A percentile compares a stretch with the other conserved stretches of the same genome.
These are phyloP conservation scores for Siniperca scherzeri DNA, from an alignment of 2,797 vertebrate species.

Conservation along the genomic window DNA sequence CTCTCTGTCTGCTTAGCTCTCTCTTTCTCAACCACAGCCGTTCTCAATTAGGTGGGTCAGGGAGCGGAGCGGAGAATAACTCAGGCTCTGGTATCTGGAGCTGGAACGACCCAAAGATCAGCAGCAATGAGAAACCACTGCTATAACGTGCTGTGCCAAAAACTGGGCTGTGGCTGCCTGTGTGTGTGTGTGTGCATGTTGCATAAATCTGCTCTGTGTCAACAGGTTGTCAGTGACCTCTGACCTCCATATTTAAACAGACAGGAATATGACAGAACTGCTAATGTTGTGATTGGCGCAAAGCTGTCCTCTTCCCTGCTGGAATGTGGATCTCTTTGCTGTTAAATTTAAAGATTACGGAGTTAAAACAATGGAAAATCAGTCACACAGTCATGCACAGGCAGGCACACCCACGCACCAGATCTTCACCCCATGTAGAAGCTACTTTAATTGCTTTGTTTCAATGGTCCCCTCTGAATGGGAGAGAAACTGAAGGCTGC, in stretches of 20 bases:
- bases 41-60: constrained; percentile 86
- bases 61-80: constrained; percentile 80
- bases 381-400: constrained; percentile 6
- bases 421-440: constrained; percentile 54
- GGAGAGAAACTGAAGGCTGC: constrained; percentile 65
- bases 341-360: constrained; percentile 20
- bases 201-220: constrained; percentile 76
- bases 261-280: constrained; percentile 62
- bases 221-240: constrained; percentile 77
- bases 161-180: constrained; percentile 45
- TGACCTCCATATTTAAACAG: constrained; percentile 70
- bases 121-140: constrained; percentile 75
- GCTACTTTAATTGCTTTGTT: constrained; percentile 83
- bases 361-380: constrained; percentile 36
- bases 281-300: constrained; percentile 45
- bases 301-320: constrained; percentile 12
- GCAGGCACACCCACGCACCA: constrained; percentile 51
- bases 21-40: constrained; percentile 78
- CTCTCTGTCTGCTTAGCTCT: constrained; percentile 55
- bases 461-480: constrained; percentile 73
- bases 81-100: constrained; percentile 80
- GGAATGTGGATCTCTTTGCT: background rate
- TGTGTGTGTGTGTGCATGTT: constrained; percentile 21
- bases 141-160: constrained; percentile 56
- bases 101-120: constrained; percentile 75